These are phyloP conservation scores for Boloria selene DNA, from an alignment of 2,888 invertebrate genomes.

Conservation along the genomic window DNA sequence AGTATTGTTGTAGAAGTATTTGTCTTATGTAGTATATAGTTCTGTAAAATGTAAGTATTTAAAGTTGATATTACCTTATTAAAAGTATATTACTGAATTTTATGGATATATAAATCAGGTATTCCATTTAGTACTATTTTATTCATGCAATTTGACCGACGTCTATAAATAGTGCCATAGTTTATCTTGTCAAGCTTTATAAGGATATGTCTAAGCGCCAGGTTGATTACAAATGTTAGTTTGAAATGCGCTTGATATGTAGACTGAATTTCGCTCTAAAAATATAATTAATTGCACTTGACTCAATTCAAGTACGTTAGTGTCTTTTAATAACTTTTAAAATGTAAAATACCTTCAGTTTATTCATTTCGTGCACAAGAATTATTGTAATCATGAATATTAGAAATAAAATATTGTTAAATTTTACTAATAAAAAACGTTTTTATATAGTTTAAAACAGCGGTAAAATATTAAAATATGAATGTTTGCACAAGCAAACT, in stretches of 20 bases:
- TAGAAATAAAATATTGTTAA: too few relatives aligned
- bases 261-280: slow-evolving; percentile 2
- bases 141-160: slow-evolving; percentile 26
- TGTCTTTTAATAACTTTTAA: not conserved
- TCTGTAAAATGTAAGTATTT: too few relatives aligned
- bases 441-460: too few relatives aligned
- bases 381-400: too few relatives aligned
- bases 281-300: slow-evolving; percentile 3
- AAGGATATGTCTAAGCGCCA: slow-evolving; percentile 32
- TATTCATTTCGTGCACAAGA: too few relatives aligned
- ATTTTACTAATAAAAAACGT: too few relatives aligned
- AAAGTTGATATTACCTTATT: not conserved
- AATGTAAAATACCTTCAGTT: not conserved
- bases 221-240: slow-evolving; percentile 18
- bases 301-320: not conserved
- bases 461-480: not conserved
- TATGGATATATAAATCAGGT: not conserved
- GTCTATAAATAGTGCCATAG: slow-evolving; percentile 26
- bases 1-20: too few relatives aligned
- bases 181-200: slow-evolving; percentile 35
- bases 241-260: slow-evolving; percentile 19
- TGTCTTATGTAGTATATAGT: too few relatives aligned
- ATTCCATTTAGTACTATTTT: slow-evolving; percentile 5
- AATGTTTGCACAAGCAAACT: not conserved
- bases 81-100: not conserved